These are phyloP conservation scores for Palythoa grandiflora DNA, from an alignment of 92 coral and sea anemone genomes.

Conservation along the genomic window DNA sequence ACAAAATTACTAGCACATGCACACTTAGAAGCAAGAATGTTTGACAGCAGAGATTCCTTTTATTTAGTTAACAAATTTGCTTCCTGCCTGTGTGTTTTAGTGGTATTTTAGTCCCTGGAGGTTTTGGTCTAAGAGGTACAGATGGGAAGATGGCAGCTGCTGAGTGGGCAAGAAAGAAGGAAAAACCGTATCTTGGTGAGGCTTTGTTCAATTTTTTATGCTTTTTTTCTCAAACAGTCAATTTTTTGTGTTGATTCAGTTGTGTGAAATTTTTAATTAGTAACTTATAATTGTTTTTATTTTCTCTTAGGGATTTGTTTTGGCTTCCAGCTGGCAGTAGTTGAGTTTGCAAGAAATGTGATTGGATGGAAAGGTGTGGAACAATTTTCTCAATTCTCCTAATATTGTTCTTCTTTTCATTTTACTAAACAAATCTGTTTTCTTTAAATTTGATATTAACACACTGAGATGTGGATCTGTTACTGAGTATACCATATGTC, in stretches of 20 bases:
- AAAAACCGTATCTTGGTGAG: slow-evolving; percentile 88
- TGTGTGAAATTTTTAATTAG: not conserved
- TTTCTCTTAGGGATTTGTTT: slow-evolving; percentile 86
- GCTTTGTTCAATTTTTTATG: too few relatives aligned
- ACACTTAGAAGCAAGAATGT: too few relatives aligned
- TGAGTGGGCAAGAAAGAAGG: slow-evolving; percentile 93
- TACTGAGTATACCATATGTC: too few relatives aligned
- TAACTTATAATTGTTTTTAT: not conserved
- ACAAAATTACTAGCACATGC: too few relatives aligned
- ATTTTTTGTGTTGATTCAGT: too few relatives aligned
- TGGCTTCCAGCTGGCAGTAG: slow-evolving; percentile 98
- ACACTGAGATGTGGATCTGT: too few relatives aligned
- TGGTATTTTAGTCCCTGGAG: slow-evolving; percentile 97
- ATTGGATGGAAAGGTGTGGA: slow-evolving; percentile 89
- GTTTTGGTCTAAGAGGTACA: slow-evolving; percentile 96
- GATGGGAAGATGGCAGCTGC: slow-evolving; percentile 97
- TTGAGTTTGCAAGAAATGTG: slow-evolving; percentile 91
- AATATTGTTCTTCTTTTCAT: not conserved
- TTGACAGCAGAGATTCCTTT: too few relatives aligned
- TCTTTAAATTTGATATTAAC: too few relatives aligned
- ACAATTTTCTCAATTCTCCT: not conserved
- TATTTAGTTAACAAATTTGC: too few relatives aligned
- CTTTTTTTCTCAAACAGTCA: too few relatives aligned
- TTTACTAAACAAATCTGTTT: not conserved
- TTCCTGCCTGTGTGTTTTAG: slow-evolving; percentile 40